phyloP scores from a whole-genome alignment of 2,797 vertebrate species.

The Fistularia commersonii region DNA sequence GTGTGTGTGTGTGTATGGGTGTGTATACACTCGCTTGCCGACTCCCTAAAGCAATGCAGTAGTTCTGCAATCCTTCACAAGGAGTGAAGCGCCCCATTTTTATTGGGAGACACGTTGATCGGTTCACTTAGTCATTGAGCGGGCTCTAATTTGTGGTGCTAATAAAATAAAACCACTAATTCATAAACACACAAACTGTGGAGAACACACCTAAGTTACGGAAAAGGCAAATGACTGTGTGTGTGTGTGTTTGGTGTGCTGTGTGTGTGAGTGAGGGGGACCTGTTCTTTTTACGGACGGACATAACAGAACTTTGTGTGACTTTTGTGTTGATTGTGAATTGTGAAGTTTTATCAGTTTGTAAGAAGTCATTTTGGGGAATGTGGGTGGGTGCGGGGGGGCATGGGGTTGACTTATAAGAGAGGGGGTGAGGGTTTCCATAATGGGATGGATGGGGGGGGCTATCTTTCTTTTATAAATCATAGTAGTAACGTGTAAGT shows the following conservation, averaged over 20 bases:
- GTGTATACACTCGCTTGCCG: not conserved
- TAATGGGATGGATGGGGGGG: not conserved
- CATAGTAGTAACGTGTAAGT: not conserved
- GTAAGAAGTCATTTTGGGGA: constrained; percentile 40
- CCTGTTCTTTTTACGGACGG: constrained; percentile 33
- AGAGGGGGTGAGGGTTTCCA: not conserved
- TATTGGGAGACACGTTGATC: too few relatives aligned
- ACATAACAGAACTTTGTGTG: constrained; percentile 40
- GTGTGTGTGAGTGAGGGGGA: constrained; percentile 2
- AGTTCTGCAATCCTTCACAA: too few relatives aligned
- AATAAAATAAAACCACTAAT: too few relatives aligned
- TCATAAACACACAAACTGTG: too few relatives aligned
- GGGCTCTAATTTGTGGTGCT: too few relatives aligned
- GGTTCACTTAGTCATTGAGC: too few relatives aligned
- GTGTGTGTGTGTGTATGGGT: constrained; percentile 11
- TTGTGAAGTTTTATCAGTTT: constrained; percentile 59
- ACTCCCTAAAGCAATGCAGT: too few relatives aligned
- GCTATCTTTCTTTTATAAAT: constrained; percentile 12
- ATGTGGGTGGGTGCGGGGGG: constrained; percentile 7
- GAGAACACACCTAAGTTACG: too few relatives aligned
- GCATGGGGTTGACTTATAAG: not conserved
- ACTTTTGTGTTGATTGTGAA: constrained; percentile 61
- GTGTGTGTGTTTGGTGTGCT: not conserved
- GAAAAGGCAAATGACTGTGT: not conserved
- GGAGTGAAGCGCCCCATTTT: too few relatives aligned